Conservation (phyloP, 30 jellyfish, hydroid and myxozoan genomes). For the Sanderia malayensis region DNA sequence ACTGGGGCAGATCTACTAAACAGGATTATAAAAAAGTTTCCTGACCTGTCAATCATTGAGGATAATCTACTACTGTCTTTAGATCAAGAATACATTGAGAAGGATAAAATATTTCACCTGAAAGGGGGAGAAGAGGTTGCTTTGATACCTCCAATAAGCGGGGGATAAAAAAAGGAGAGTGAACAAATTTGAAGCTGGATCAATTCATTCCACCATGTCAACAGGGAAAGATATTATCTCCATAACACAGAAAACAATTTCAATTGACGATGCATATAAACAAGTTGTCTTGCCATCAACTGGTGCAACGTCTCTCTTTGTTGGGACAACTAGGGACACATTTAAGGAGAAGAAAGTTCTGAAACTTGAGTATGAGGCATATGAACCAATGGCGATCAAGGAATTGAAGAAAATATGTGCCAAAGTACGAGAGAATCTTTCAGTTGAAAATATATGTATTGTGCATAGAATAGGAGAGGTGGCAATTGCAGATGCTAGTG, state of each 20-base stretch:
- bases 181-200: no score
- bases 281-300: constrained; percentile 54
- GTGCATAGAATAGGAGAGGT: constrained; percentile 92
- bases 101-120: constrained; percentile 10
- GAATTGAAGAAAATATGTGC: constrained; percentile 64
- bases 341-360: constrained; percentile 64
- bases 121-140: constrained; percentile 78
- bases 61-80: constrained; percentile 58
- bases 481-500: constrained; percentile 85
- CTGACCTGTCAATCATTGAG: constrained; percentile 31
- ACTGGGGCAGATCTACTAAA: constrained; percentile 43
- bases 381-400: constrained; percentile 90
- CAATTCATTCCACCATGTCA: no score
- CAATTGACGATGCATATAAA: constrained; percentile 44
- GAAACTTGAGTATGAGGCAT: constrained; percentile 83
- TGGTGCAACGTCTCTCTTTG: constrained; percentile 82
- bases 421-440: constrained; percentile 22
- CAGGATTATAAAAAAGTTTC: constrained; percentile 29
- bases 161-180: constrained; percentile 74
- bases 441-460: constrained; percentile 55
- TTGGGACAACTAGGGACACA: constrained; percentile 90
- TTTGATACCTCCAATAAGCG: constrained; percentile 94
- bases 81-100: constrained; percentile 58
- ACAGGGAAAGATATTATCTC: constrained; percentile 13
- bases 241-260: constrained; percentile 37